phyloP scores from a whole-genome alignment of 2,113 vertebrate genomes.

The Tragelaphus scriptus region DNA sequence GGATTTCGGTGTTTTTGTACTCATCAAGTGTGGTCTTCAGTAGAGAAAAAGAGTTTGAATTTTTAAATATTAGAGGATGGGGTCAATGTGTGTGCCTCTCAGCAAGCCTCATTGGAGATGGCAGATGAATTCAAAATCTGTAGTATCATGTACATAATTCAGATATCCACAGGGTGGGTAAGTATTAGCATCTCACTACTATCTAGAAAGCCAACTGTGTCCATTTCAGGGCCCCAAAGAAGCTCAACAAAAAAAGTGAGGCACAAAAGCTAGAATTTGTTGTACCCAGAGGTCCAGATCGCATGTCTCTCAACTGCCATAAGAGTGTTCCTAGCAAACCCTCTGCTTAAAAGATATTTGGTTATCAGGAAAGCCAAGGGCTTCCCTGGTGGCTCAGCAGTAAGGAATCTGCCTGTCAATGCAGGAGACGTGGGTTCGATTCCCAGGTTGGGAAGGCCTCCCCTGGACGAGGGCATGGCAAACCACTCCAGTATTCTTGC shows the following conservation, averaged over 20 bases:
- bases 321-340: background rate
- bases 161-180: background rate
- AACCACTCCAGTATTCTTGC: background rate
- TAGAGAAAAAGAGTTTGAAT: background rate
- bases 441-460: background rate
- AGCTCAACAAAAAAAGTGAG: background rate
- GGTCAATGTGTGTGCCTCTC: background rate
- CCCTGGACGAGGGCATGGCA: background rate
- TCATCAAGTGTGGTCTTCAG: background rate
- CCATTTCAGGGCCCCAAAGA: background rate
- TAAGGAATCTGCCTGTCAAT: background rate
- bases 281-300: background rate
- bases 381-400: background rate
- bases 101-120: background rate
- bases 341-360: background rate
- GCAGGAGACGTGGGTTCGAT: background rate
- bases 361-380: background rate
- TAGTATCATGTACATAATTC: background rate
- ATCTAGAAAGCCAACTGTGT: conserved; percentile 2
- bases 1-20: background rate
- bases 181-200: background rate
- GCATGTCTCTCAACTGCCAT: background rate
- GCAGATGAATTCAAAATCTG: background rate
- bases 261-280: background rate
- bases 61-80: background rate